Evolutionary conservation across 2,113 vertebrate species (phyloP).

Genomic region (Mustela lutreola): DNA sequence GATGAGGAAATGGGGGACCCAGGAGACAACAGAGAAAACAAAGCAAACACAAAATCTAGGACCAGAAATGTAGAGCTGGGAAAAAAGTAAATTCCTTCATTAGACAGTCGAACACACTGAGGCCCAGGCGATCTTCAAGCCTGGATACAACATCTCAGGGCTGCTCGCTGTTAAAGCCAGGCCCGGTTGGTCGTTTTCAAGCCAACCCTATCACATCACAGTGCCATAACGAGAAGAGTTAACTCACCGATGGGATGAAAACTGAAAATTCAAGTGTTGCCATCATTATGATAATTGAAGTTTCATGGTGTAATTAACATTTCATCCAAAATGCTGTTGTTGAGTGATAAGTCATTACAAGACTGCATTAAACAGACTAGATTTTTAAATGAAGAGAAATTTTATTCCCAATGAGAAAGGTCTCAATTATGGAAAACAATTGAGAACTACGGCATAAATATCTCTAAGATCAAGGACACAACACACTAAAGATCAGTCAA

Average conservation of each 20-base stretch:
- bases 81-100: not conserved
- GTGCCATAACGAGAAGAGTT: not conserved
- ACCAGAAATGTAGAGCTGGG: not conserved
- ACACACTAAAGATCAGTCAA: not conserved
- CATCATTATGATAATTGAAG: constrained; percentile 34
- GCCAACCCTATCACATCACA: accelerated
- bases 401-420: constrained; percentile 59
- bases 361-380: constrained; percentile 16
- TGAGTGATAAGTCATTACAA: constrained; percentile 38
- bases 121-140: not conserved
- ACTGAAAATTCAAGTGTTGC: constrained; percentile 22
- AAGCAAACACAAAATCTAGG: not conserved
- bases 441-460: not conserved
- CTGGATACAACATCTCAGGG: not conserved
- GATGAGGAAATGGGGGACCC: not conserved
- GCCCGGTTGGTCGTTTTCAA: not conserved
- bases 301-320: constrained; percentile 75
- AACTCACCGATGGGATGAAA: not conserved
- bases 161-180: not conserved
- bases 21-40: not conserved
- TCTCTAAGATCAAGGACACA: not conserved
- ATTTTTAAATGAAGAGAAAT: constrained; percentile 57
- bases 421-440: not conserved
- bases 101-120: not conserved
- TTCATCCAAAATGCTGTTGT: constrained; percentile 58